These are phyloP conservation scores for Chloroclysta siterata DNA, from an alignment of 2,888 invertebrate species.

Conservation along the genomic window DNA sequence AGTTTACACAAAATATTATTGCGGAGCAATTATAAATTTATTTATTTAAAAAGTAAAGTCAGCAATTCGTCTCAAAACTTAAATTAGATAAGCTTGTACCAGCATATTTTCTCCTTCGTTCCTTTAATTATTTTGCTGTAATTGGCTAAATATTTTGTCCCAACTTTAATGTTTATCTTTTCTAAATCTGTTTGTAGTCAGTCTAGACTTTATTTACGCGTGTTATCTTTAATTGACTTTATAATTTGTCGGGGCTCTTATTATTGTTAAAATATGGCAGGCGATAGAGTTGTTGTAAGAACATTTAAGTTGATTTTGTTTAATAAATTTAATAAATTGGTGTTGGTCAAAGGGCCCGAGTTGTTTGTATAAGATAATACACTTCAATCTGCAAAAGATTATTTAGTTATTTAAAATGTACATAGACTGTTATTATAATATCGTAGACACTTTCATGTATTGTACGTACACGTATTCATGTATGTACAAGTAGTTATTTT, in stretches of 20 bases:
- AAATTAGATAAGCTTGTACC: constrained; percentile 30
- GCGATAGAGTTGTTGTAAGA: constrained; percentile 13
- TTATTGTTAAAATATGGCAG: constrained; percentile 21
- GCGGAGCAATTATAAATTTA: not conserved
- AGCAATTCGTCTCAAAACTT: constrained; percentile 14
- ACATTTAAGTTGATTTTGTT: too few relatives aligned
- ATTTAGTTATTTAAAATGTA: too few relatives aligned
- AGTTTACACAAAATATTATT: not conserved
- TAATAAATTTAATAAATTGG: too few relatives aligned
- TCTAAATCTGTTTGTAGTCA: constrained; percentile 41
- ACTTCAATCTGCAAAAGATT: too few relatives aligned
- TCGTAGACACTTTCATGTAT: not conserved
- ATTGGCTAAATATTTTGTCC: constrained; percentile 40
- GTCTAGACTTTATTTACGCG: constrained; percentile 46
- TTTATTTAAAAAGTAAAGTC: constrained; percentile 18
- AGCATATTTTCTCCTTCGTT: constrained; percentile 24
- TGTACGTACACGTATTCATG: not conserved
- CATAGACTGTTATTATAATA: not conserved
- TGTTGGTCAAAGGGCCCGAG: not conserved
- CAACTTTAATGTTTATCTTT: constrained; percentile 44
- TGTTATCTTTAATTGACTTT: constrained; percentile 50
- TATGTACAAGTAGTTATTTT: not conserved
- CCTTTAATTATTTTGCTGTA: constrained; percentile 38
- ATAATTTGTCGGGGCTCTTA: constrained; percentile 36
- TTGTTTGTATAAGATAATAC: not conserved